These are phyloP conservation scores for Apteryx mantelli DNA, from an alignment of 2,113 vertebrate genomes.

Conservation along the genomic window DNA sequence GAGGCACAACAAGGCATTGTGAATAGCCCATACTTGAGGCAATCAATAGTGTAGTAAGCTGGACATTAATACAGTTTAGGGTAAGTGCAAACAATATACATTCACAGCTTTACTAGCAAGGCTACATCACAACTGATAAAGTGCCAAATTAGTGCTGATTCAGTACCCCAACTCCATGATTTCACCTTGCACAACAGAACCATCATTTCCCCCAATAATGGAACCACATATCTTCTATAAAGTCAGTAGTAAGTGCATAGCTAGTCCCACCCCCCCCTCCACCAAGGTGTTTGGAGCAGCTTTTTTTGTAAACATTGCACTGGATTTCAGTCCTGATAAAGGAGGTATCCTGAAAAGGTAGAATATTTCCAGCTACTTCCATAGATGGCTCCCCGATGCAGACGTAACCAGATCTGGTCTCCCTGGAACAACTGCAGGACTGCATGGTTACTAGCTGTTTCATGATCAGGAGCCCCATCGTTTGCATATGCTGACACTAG, in stretches of 20 bases:
- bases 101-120: conserved; percentile 82
- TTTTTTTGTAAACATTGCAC: conserved; percentile 59
- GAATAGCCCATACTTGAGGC: conserved; percentile 79
- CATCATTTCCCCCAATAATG: conserved; percentile 63
- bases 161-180: conserved; percentile 74
- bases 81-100: conserved; percentile 84
- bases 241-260: conserved; percentile 72
- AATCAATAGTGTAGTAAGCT: conserved; percentile 78
- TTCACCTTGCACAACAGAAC: conserved; percentile 73
- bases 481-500: conserved; percentile 97
- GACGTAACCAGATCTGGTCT: conserved; percentile 94
- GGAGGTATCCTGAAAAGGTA: conserved; percentile 96
- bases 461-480: conserved; percentile 95
- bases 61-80: conserved; percentile 77
- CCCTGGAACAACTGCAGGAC: conserved; percentile 93
- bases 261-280: conserved; percentile 55
- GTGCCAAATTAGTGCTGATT: conserved; percentile 83
- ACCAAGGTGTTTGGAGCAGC: conserved; percentile 66
- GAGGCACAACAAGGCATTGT: conserved; percentile 87
- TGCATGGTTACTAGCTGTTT: conserved; percentile 96
- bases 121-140: conserved; percentile 84
- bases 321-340: conserved; percentile 92
- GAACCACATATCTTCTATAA: conserved; percentile 60
- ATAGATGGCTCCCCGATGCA: conserved; percentile 96
- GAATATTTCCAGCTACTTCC: conserved; percentile 99